Evolutionary conservation across 2,888 invertebrate species (phyloP).

Genomic region (Metacarcinus magister): DNA sequence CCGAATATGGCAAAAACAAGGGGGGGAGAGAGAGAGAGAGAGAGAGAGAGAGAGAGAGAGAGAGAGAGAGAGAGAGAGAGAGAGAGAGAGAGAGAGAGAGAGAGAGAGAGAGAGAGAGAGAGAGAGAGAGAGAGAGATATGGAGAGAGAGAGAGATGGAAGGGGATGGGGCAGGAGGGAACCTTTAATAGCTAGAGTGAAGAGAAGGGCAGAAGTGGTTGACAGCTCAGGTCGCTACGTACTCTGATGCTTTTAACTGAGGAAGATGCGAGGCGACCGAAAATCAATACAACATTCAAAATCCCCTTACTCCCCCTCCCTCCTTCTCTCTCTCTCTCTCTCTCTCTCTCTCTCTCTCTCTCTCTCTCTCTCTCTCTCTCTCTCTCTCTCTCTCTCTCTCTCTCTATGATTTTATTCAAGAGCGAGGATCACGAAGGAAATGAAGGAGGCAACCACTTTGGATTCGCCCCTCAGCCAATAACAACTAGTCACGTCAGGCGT

Average conservation of each 20-base stretch:
- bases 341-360: neutral
- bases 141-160: slow-evolving; percentile 43
- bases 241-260: neutral
- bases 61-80: slow-evolving; percentile 16
- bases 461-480: neutral
- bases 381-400: slow-evolving; percentile 62
- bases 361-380: slow-evolving; percentile 62
- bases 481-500: neutral
- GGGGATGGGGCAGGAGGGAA: neutral
- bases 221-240: neutral
- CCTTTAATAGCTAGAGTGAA: neutral
- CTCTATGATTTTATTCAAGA: neutral
- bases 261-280: slow-evolving; percentile 5
- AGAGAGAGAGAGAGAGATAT: slow-evolving; percentile 33
- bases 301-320: neutral
- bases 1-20: neutral
- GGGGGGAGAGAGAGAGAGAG: no score
- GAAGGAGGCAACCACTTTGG: slow-evolving; percentile 10
- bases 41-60: neutral
- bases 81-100: slow-evolving; percentile 15
- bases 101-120: slow-evolving; percentile 37
- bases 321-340: slow-evolving; percentile 58
- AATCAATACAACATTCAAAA: slow-evolving; percentile 18
- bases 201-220: neutral
- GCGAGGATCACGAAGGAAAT: neutral